phyloP scores from a whole-genome alignment of 2,888 invertebrate species.

The Flexamia atlantica region DNA sequence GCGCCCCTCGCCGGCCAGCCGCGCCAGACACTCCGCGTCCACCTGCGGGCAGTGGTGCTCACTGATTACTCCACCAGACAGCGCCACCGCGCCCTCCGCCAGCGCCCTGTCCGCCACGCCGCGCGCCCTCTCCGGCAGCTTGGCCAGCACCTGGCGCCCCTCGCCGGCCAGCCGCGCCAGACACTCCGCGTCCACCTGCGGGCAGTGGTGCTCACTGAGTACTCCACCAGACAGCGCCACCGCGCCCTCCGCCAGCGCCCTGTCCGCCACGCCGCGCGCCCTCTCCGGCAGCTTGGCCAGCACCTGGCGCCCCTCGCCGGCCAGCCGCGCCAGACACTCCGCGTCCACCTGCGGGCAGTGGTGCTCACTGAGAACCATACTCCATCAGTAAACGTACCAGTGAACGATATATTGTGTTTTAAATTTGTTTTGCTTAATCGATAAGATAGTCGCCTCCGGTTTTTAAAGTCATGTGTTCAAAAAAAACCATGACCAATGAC shows the following conservation, averaged over 20 bases:
- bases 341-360: slow-evolving; percentile 16
- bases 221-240: slow-evolving; percentile 81
- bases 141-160: slow-evolving; percentile 36
- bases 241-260: slow-evolving; percentile 10
- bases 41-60: not conserved
- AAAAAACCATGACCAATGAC: no score
- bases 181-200: slow-evolving; percentile 35
- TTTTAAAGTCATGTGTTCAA: no score
- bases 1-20: slow-evolving; percentile 23
- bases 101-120: slow-evolving; percentile 26
- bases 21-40: slow-evolving; percentile 35
- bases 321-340: slow-evolving; percentile 32
- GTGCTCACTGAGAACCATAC: no score
- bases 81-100: slow-evolving; percentile 74
- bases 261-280: slow-evolving; percentile 7
- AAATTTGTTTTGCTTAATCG: no score
- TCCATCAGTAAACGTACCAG: no score
- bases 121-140: slow-evolving; percentile 4
- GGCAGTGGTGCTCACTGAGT: no score
- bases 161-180: slow-evolving; percentile 18
- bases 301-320: slow-evolving; percentile 37
- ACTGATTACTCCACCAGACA: slow-evolving; percentile 82
- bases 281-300: slow-evolving; percentile 15
- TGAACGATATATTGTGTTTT: no score
- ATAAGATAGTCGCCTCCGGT: no score